Percentiles rank a stretch among this genome's conserved stretches.
Evolutionary conservation across 2,113 vertebrate species (phyloP).

Genomic region (Isurus oxyrinchus): DNA sequence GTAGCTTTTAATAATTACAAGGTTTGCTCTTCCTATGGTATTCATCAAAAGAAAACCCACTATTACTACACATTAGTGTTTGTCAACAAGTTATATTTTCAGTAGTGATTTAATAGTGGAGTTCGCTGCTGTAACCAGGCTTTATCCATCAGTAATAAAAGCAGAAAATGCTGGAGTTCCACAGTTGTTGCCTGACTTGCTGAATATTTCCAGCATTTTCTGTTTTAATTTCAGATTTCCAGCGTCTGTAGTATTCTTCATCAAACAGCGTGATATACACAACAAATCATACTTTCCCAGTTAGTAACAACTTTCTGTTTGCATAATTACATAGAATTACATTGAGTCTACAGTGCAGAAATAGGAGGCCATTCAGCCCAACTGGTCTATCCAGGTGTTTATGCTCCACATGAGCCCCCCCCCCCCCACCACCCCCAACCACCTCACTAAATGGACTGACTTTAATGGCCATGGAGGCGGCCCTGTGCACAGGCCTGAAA

Average conservation of each 20-base stretch:
- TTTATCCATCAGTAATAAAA: neutral
- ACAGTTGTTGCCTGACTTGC: neutral
- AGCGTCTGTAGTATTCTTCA: neutral
- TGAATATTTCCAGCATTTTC: neutral
- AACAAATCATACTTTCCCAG: neutral
- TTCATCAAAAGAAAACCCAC: neutral
- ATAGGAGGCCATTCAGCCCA: neutral
- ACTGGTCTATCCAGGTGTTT: neutral
- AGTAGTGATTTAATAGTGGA: neutral
- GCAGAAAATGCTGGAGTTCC: neutral
- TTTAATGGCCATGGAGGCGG: neutral
- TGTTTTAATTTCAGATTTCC: neutral
- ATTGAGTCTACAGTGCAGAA: neutral
- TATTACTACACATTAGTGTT: neutral
- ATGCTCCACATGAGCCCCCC: neutral
- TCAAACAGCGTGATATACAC: neutral
- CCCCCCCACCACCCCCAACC: no score
- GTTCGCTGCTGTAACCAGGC: neutral
- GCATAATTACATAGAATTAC: neutral
- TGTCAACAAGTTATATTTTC: neutral
- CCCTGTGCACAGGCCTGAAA: neutral
- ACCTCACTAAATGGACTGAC: neutral
- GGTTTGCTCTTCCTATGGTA: neutral
- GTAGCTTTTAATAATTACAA: constrained; percentile 21
- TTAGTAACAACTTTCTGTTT: neutral